phyloP scores from a whole-genome alignment of 2,888 invertebrate genomes.

The Rutpela maculata region DNA sequence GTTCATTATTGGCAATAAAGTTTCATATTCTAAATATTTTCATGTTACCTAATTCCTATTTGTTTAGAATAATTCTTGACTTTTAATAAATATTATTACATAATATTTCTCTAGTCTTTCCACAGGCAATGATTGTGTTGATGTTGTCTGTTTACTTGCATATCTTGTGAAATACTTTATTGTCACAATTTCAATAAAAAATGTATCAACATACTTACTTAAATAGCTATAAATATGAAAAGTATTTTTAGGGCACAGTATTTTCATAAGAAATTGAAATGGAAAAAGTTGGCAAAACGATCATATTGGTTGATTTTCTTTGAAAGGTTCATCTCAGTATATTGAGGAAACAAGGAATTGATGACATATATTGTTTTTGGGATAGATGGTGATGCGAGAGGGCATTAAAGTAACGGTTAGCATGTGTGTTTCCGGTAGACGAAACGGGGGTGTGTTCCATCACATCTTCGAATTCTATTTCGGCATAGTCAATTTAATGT shows the following conservation, averaged over 20 bases:
- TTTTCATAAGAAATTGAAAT: background rate
- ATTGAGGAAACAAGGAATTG: conserved; percentile 29
- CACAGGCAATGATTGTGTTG: no score
- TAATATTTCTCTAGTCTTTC: no score
- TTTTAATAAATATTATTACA: no score
- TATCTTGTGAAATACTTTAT: no score
- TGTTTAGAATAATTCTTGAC: no score
- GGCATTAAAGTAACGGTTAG: conserved; percentile 34
- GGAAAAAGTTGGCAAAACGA: background rate
- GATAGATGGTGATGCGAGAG: conserved; percentile 35
- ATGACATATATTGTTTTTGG: conserved; percentile 35
- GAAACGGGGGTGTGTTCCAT: conserved; percentile 4
- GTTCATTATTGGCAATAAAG: no score
- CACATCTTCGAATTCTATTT: conserved; percentile 21
- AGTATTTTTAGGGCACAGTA: background rate
- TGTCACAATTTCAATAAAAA: no score
- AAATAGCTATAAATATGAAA: background rate
- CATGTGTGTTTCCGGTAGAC: conserved; percentile 34
- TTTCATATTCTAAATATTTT: no score
- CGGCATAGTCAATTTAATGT: conserved; percentile 32
- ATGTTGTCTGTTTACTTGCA: no score
- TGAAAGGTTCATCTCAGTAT: conserved; percentile 7
- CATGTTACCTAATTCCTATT: no score
- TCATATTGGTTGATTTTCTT: conserved; percentile 22
- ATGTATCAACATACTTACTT: background rate